Percentiles rank a stretch among this genome's conserved stretches.
Evolutionary conservation across 2,113 vertebrate species (phyloP).

Genomic region (Rhegmatorhina hoffmannsi): DNA sequence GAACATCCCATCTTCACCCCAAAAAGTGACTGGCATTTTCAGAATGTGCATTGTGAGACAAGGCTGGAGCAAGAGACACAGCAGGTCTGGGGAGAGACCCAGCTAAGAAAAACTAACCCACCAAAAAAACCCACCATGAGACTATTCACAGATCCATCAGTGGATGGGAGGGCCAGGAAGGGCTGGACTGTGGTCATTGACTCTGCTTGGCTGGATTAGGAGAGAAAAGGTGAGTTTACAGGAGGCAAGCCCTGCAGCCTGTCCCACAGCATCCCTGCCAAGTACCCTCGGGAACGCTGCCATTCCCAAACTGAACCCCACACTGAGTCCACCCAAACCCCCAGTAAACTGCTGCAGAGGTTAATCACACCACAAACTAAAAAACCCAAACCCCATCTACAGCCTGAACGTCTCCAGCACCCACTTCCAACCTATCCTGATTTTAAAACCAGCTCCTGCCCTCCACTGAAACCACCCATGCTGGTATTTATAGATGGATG

Average conservation of each 20-base stretch:
- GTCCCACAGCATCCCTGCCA: not conserved
- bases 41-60: not conserved
- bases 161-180: not conserved
- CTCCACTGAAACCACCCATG: fast-evolving
- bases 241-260: not conserved
- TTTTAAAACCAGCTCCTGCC: not conserved
- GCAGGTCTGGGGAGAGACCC: not conserved
- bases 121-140: not conserved
- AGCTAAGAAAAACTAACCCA: not conserved
- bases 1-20: not conserved
- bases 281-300: fast-evolving
- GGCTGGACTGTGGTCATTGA: not conserved
- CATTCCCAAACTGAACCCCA: not conserved
- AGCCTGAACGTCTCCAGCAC: not conserved
- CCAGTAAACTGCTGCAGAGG: not conserved
- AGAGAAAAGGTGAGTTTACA: not conserved
- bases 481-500: fast-evolving
- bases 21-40: not conserved
- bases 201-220: not conserved
- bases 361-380: not conserved
- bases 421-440: not conserved
- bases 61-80: not conserved
- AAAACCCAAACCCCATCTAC: not conserved
- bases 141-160: not conserved
- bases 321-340: fast-evolving